Base-by-base conservation (phyloP, 2,797 vertebrate species). In the Otolemur crassicaudatus region DNA sequence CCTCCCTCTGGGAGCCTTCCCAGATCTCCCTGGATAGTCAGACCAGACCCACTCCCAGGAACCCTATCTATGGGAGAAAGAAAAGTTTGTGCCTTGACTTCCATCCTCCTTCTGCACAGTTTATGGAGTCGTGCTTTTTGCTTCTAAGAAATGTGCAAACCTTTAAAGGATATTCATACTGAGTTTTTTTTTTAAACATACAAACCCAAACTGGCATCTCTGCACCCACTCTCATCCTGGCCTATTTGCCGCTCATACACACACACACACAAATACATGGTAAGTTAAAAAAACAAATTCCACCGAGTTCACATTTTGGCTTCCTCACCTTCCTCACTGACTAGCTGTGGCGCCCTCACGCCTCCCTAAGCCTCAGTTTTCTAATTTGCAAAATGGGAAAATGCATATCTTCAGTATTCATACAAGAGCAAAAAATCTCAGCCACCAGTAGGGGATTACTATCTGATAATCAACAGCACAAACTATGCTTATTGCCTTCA, bases 351-450 rank as follows among this genome's bases (percentile, higher is more conserved):
- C 61, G 23, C n/a, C 61, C 29, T 65, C 69, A 7, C 7, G 23
- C 43, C 49, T 90, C 56, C 75, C 83, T 85, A 72, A 49, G 60
- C 31, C 81, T 94, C 90, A 13, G 14, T 67, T 81, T 93, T 81
- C 69, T 82, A 80, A 81, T 27, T 61, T 85, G 34, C 37, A 40
- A 53, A 91, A 77, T 65, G 23, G 14, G 29, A n/a, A 63, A 70
- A 76, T 43, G 19, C 34, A 53, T 31, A 83, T 29, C 40, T 92
- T 81, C 75, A 70, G 31, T 81, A 67, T 65, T 56, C 29, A 22
- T 31, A 73, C 2, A 53, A 76, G 1, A 94, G 88, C 29, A 27
- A 86, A 90, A n/a, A 70, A 65, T 27, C 20, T 34, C 56, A 11
- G 20, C 11, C 22, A 27, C 20, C 13, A n/a, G 9, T 8, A 58